phyloP scores from a whole-genome alignment of 2,797 vertebrate species.

The Trematomus bernacchii region DNA sequence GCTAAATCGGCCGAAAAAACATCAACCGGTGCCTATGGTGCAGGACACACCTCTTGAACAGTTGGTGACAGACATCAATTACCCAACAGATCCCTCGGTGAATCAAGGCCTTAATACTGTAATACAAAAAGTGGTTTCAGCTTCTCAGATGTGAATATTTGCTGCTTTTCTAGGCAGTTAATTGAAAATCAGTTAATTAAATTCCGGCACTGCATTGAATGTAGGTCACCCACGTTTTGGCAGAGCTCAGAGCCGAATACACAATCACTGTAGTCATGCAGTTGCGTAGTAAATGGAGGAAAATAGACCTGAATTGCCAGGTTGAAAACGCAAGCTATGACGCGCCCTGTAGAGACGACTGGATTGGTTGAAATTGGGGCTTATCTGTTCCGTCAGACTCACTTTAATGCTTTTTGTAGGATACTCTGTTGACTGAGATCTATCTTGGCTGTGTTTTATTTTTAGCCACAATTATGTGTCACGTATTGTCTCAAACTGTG shows the following conservation, averaged over 20 bases:
- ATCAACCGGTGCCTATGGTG: no score
- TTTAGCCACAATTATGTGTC: constrained; percentile 58
- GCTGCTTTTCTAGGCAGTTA: constrained; percentile 13
- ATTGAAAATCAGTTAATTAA: constrained; percentile 30
- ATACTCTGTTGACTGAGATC: constrained; percentile 20
- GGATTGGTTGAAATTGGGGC: neutral
- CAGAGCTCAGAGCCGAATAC: constrained; percentile 10
- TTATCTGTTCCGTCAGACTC: neutral
- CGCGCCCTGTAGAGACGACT: neutral
- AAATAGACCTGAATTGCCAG: neutral
- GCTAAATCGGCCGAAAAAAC: no score
- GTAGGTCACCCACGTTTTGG: constrained; percentile 47
- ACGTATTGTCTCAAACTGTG: constrained; percentile 35
- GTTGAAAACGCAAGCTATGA: neutral
- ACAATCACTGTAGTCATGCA: neutral
- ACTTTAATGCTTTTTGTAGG: constrained; percentile 8
- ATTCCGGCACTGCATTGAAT: constrained; percentile 40
- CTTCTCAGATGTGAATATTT: no score
- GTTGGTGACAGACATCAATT: no score
- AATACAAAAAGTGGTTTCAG: no score
- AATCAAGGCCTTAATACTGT: neutral
- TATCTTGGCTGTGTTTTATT: constrained; percentile 36
- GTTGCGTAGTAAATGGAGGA: neutral
- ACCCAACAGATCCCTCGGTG: no score
- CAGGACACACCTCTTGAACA: no score